phyloP scores from a whole-genome alignment of 2,113 vertebrate genomes.

The Sinocyclocheilus anophthalmus region DNA sequence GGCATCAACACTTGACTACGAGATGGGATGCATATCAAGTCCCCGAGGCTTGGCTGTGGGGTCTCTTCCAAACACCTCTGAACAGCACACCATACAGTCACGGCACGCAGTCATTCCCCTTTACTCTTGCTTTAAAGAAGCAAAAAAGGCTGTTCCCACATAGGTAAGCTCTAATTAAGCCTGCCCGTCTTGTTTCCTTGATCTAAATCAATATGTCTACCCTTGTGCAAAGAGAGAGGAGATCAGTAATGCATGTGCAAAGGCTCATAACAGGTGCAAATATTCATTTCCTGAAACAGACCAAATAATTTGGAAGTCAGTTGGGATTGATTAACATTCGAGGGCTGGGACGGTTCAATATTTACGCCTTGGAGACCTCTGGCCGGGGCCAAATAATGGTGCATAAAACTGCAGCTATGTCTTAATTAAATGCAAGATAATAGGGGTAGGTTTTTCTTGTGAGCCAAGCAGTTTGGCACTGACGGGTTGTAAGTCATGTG shows the following conservation, averaged over 20 bases:
- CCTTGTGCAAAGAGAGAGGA: slow-evolving; percentile 56
- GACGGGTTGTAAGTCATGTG: slow-evolving; percentile 79
- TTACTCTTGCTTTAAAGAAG: slow-evolving; percentile 36
- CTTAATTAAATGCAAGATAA: slow-evolving; percentile 88
- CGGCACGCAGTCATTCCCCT: slow-evolving; percentile 15
- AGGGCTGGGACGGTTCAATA: slow-evolving; percentile 78
- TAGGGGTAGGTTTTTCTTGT: slow-evolving; percentile 70
- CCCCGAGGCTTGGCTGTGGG: background rate
- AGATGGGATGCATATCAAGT: slow-evolving; percentile 18
- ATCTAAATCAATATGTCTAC: slow-evolving; percentile 71
- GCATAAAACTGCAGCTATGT: slow-evolving; percentile 78
- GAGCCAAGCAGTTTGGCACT: slow-evolving; percentile 77
- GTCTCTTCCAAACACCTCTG: slow-evolving; percentile 9
- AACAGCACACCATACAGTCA: slow-evolving; percentile 15
- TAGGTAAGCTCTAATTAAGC: slow-evolving; percentile 76
- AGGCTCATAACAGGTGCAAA: slow-evolving; percentile 63
- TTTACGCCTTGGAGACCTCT: slow-evolving; percentile 79
- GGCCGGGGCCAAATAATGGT: slow-evolving; percentile 78
- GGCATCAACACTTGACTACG: background rate
- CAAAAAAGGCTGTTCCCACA: slow-evolving; percentile 63
- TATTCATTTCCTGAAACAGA: slow-evolving; percentile 81
- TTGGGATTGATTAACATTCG: slow-evolving; percentile 83
- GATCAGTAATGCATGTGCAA: slow-evolving; percentile 63
- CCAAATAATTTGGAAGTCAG: slow-evolving; percentile 81
- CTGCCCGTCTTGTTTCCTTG: slow-evolving; percentile 66